Evolutionary conservation across 2,797 vertebrate species (phyloP), one percentile per base, ranked within the genome.

Genomic region (Chelon labrosus): DNA sequence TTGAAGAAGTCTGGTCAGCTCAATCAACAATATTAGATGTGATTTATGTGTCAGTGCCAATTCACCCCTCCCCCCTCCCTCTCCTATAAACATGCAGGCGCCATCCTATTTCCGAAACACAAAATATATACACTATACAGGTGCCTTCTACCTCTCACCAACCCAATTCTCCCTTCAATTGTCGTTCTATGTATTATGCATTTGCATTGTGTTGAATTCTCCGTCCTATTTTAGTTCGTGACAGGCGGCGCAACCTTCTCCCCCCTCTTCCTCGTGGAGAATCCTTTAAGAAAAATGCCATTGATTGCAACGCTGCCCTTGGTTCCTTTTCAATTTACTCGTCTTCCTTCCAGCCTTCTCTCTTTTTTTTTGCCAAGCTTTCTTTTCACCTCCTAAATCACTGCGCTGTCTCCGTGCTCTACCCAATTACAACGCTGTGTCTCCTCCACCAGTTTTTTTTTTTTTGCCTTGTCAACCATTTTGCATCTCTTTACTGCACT

Each of bases 281-380:
- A 50, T 80, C 69, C 64, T 78, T 79, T 72, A 70, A 86, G 73
- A 77, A 82, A 88, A 81, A 90, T 20, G 27, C 74, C 72, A 84
- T 60, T 86, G 79, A 91, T 89, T 88, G 71, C 57, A 68, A 52
- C 59, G 0, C 41, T 62, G 65, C 50, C 66, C 82, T 66, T 66
- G 68, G 46, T 77, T 84, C 51, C 70, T 75, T 80, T 90, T 85
- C 77, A 81, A 80, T 89, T 87, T 71, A 49, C 65, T 82, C 64
- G 35, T 62, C 60, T 86, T 75, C 65, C 31, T 19, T 68, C 49
- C 1, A 66, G 51, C 42, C 38, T 37, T 73, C 64, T 65, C 41
- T 50, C 0, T 16, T 60, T 35, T 46, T 37, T 61, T 51, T 47
- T 14, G 54, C 39, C 82, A 79, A 77, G 7, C 19, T 65, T 62